Evolutionary conservation across 1,140 invertebrate genomes (phyloP), one percentile per base, ranked within the genome.

Genomic region (Gyrodactylus bullatarudis): DNA sequence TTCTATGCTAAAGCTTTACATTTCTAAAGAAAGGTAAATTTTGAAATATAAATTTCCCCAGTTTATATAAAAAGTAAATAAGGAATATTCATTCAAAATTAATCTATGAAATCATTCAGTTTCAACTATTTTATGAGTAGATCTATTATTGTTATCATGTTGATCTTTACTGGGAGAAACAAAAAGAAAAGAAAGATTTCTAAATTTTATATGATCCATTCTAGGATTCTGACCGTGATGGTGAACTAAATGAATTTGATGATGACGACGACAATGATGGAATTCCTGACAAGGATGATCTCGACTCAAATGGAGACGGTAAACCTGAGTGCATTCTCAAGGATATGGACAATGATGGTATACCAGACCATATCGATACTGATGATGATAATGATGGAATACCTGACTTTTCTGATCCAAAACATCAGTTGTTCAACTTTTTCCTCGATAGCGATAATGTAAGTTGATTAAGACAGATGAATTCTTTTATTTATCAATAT

Each of bases 231-330:
- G 71, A 72, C 24, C 16, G 34, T 8, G 71, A 72, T 68, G 71
- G 71, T 19, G 23, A n/a, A 21, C 25, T 72, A 8, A 72, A 72
- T 23, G 71, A 72, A 72, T 72, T 20, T 21, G 71, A 72, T 23
- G 71, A 72, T 27, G 71, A 72, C 24, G 71, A 72, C 24, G 71
- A 72, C 71, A 72, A 72, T 23, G 71, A 72, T 21, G 71, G 71
- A 26, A 72, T 72, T 23, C 74, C 71, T 1, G 74, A 75, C 21
- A 23, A 0, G n/a, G 25, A 69, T 0, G 54, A 74, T 71, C 26
- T 26, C 16, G 75, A 75, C 27, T 74, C 74, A 22, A 77, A 78
- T 74, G 76, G 75, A 21, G 77, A 77, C 73, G 75, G 76, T 23
- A 76, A 76, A 16, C 74, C 75, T 0, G 76, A 77, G n/a, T 75